Evolutionary conservation across 2,888 invertebrate species (phyloP), one percentile per base, ranked within the genome.

Genomic region (Cephus runcator): DNA sequence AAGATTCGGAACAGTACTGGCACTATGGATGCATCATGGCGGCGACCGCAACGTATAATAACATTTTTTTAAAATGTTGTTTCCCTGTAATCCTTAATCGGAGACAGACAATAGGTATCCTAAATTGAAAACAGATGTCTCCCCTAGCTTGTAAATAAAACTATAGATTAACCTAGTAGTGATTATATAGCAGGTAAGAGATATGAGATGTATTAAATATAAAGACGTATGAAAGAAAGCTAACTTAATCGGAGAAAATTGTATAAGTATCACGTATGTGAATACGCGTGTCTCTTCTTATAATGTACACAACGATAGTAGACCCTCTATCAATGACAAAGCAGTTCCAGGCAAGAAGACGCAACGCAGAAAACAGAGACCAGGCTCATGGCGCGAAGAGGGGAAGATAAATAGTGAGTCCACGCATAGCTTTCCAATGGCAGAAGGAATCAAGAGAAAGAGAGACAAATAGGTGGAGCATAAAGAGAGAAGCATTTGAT

Each of bases 261-360:
- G 23, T 6, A 23, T 23, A 56, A 4, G 56, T 23, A 23, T 56
- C 56, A 56, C 15, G 15, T 34, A 40, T 56, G 23, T 56, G 56
- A 23, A 6, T 56, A 56, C 56, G 56, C 56, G 9, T 56, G 56
- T 23, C 23, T 40, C 40, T 40, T 15, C 15, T 23, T 23, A 9
- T 56, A 9, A 56, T 23, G 15, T 56, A 6, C 56, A 56, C 56
- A 56, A 56, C 23, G 56, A 56, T 56, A 56, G 76, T 69, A 36
- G 78, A 80, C 80, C 75, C 75, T 12, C 56, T 69, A 75, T 79
- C 82, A 79, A 79, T 80, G 83, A 83, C 79, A 78, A 79, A 73
- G 73, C 56, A 71, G 79, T 33, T 73, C 36, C 23, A 78, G 69
- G 73, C 75, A 69, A 75, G 76, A 69, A 75, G 76, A 79, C 80